Evolutionary conservation across 2,797 vertebrate species (phyloP).

Genomic region (Poecilia velifera): DNA sequence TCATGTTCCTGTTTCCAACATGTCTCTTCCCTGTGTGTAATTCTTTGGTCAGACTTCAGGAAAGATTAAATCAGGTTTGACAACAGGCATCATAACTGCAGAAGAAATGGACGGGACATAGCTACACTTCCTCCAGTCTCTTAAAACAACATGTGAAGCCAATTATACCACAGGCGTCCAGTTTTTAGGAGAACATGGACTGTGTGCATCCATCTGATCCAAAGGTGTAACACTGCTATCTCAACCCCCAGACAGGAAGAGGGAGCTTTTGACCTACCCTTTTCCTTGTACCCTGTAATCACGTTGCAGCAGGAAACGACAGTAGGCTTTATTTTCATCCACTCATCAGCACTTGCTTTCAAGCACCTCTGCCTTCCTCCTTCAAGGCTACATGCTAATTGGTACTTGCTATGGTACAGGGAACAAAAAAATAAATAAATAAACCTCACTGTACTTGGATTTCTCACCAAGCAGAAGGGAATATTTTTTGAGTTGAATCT

Average conservation of each 20-base stretch:
- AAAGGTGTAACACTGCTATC: neutral
- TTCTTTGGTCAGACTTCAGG: neutral
- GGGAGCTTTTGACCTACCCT: neutral
- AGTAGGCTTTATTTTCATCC: conserved; percentile 3
- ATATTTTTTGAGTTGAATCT: neutral
- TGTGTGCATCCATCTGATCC: neutral
- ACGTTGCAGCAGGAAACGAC: neutral
- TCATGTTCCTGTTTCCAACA: neutral
- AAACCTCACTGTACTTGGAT: neutral
- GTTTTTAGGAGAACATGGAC: neutral
- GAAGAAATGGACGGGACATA: neutral
- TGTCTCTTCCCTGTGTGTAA: neutral
- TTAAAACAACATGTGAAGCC: neutral
- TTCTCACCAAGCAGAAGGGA: neutral
- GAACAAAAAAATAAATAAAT: neutral
- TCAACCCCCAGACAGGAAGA: neutral
- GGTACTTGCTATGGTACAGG: neutral
- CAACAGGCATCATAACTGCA: neutral
- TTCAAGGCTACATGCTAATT: conserved; percentile 5
- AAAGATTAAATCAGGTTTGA: neutral
- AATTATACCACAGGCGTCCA: neutral
- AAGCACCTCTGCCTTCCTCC: neutral
- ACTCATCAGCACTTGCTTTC: neutral
- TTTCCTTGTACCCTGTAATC: conserved; percentile 3
- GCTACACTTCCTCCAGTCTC: neutral